Conservation (phyloP, 2,888 invertebrate species). For the Phortica magna region DNA sequence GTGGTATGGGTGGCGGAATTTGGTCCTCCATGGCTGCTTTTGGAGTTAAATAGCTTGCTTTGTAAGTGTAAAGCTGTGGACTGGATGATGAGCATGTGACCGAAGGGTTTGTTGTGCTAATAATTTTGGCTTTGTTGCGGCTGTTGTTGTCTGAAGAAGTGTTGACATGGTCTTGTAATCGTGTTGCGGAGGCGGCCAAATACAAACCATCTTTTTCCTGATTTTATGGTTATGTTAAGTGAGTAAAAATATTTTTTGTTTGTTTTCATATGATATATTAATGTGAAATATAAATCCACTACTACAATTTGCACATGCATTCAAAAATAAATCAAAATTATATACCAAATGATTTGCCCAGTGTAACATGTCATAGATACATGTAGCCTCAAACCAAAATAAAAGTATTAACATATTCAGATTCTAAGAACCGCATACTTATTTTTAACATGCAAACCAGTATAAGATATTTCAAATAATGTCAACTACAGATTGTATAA, state of each 20-base stretch:
- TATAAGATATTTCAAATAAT: no score
- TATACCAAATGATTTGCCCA: no score
- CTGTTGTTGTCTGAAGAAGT: slow-evolving; percentile 53
- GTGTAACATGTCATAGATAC: no score
- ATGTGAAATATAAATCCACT: no score
- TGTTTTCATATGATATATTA: neutral
- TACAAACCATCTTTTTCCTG: slow-evolving; percentile 69
- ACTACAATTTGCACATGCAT: no score
- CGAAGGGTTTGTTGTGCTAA: slow-evolving; percentile 34
- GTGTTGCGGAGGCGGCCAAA: slow-evolving; percentile 55
- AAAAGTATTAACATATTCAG: no score
- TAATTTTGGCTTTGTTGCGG: slow-evolving; percentile 40
- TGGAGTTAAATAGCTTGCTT: slow-evolving; percentile 60
- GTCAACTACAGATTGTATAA: no score
- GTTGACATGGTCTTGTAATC: slow-evolving; percentile 65
- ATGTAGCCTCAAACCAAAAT: no score
- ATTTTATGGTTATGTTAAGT: slow-evolving; percentile 31
- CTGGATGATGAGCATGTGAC: slow-evolving; percentile 74
- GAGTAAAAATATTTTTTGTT: neutral
- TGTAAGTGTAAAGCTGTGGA: slow-evolving; percentile 75
- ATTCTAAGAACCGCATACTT: no score
- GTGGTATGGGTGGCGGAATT: slow-evolving; percentile 84
- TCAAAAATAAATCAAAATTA: no score
- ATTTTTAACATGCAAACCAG: no score
- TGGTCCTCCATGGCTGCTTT: slow-evolving; percentile 77